phyloP scores from a whole-genome alignment of 2,113 vertebrate species.

The Platichthys flesus region DNA sequence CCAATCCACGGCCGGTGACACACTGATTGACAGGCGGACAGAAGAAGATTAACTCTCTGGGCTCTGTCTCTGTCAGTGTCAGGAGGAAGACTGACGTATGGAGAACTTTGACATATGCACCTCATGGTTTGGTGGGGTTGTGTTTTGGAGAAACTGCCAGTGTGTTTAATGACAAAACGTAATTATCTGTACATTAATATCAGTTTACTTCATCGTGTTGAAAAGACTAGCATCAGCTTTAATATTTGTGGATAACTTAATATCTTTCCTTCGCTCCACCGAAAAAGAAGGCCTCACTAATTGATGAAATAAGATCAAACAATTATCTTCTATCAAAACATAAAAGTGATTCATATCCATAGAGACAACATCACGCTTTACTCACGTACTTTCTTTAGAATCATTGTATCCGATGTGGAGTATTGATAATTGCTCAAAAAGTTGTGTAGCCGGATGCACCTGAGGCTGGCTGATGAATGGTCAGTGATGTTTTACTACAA shows the following conservation, averaged over 20 bases:
- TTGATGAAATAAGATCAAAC: too few relatives aligned
- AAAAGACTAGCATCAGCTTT: too few relatives aligned
- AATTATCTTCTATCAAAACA: too few relatives aligned
- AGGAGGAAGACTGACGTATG: background rate
- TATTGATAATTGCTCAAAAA: background rate
- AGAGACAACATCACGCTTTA: background rate
- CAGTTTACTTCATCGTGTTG: too few relatives aligned
- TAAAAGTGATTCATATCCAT: background rate
- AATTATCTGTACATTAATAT: too few relatives aligned
- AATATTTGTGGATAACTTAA: too few relatives aligned
- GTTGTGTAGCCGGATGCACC: background rate
- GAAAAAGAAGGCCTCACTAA: too few relatives aligned
- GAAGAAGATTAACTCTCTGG: conserved; percentile 22
- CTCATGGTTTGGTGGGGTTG: background rate
- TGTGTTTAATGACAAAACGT: too few relatives aligned
- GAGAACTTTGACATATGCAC: background rate
- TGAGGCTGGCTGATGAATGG: background rate
- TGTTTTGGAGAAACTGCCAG: background rate
- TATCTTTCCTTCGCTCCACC: too few relatives aligned
- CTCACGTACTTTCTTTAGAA: background rate
- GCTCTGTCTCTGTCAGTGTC: background rate
- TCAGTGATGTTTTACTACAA: background rate
- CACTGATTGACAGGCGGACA: background rate
- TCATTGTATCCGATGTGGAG: background rate
- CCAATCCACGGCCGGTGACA: conserved; percentile 19